These are phyloP conservation scores for Pseudopipra pipra DNA, from an alignment of 2,113 vertebrate genomes.

Conservation along the genomic window DNA sequence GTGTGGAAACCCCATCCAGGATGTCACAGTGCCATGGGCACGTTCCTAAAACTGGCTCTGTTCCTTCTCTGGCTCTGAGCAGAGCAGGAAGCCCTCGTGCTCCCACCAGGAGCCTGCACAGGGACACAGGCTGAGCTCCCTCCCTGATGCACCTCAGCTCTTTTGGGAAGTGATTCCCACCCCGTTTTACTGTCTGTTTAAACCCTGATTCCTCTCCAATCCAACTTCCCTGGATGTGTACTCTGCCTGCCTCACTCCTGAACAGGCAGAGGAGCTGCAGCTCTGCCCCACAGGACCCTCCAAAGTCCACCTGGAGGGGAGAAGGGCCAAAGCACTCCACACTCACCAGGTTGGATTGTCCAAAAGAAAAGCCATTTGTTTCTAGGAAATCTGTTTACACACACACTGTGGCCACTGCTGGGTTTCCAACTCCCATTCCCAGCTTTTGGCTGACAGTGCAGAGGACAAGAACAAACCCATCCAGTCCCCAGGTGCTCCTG, in stretches of 20 bases:
- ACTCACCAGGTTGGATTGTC: not conserved
- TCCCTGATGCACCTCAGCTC: not conserved
- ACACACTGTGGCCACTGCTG: not conserved
- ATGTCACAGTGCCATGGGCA: rapidly evolving
- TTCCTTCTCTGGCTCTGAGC: not conserved
- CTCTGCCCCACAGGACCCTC: not conserved
- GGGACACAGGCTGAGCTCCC: not conserved
- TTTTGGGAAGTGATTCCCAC: not conserved
- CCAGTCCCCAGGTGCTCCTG: not conserved
- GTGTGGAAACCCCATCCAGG: not conserved
- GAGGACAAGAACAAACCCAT: not conserved
- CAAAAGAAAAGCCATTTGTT: not conserved
- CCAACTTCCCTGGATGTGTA: not conserved
- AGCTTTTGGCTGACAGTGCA: not conserved
- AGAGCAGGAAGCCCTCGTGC: not conserved
- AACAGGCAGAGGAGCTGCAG: not conserved
- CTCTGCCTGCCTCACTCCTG: not conserved
- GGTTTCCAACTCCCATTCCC: not conserved
- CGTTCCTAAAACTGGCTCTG: too few species aligned
- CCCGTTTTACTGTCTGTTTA: not conserved
- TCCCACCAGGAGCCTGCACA: not conserved
- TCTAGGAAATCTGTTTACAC: not conserved
- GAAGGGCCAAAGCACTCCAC: not conserved
- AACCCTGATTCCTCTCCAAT: not conserved
- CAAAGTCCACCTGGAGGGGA: not conserved